Evolutionary conservation across 2,797 vertebrate species (phyloP).

Genomic region (Lerista edwardsae): DNA sequence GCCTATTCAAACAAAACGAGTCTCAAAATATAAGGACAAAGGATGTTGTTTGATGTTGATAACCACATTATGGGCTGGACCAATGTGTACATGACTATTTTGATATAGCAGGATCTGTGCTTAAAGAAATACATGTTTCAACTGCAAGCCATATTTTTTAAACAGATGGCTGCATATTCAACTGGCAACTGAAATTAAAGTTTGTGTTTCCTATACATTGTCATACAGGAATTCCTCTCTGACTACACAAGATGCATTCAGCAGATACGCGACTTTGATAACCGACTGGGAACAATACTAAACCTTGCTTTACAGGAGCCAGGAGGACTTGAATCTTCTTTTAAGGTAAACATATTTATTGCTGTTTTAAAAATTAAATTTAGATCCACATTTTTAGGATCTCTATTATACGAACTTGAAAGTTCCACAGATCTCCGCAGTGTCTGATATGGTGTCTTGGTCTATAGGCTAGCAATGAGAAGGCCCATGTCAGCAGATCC

Average conservation of each 20-base stretch:
- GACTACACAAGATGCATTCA: constrained; percentile 79
- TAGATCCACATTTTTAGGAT: too few species aligned
- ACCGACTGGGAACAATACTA: constrained; percentile 82
- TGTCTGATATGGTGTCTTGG: neutral
- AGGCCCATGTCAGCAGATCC: too few species aligned
- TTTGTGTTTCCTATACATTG: constrained; percentile 68
- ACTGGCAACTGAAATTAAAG: constrained; percentile 58
- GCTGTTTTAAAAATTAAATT: too few species aligned
- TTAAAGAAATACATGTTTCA: constrained; percentile 45
- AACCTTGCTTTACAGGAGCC: constrained; percentile 85
- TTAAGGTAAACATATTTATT: constrained; percentile 79
- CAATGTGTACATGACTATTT: neutral
- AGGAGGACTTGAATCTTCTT: constrained; percentile 79
- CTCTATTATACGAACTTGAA: too few species aligned
- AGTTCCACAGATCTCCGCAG: neutral
- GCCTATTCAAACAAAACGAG: too few species aligned
- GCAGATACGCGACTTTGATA: constrained; percentile 84
- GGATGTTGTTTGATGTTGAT: neutral
- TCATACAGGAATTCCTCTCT: constrained; percentile 80
- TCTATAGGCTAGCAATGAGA: too few species aligned
- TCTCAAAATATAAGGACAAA: neutral
- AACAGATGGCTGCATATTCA: constrained; percentile 47
- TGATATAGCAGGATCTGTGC: neutral
- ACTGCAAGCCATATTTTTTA: constrained; percentile 17
- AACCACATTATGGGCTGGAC: too few species aligned